Conservation (phyloP, 2,113 vertebrate species). For the Chitala chitala region DNA sequence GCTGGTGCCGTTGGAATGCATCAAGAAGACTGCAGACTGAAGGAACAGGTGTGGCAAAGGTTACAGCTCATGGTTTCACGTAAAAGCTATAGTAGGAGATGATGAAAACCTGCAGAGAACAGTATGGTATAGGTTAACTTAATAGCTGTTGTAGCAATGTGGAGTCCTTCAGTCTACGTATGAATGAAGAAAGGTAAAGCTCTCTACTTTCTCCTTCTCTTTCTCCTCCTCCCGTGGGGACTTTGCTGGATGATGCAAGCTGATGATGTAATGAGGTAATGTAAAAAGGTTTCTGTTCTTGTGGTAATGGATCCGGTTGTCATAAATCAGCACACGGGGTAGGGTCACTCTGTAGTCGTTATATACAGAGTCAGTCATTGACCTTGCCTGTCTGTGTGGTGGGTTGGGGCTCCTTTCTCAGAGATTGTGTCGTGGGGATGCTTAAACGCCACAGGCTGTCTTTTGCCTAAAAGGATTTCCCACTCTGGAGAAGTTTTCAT, state of each 20-base stretch:
- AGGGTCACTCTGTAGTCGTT: not conserved
- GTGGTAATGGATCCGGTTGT: constrained; percentile 49
- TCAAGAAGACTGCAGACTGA: not conserved
- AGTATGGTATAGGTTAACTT: too few species aligned
- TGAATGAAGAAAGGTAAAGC: not conserved
- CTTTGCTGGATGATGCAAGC: constrained; percentile 31
- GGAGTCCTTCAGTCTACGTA: not conserved
- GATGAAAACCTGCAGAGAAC: not conserved
- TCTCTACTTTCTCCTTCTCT: not conserved
- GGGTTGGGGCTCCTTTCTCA: constrained; percentile 2
- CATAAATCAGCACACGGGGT: not conserved
- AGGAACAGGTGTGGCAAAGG: too few species aligned
- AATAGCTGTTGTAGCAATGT: too few species aligned
- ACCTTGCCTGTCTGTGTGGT: not conserved
- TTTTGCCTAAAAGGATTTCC: too few species aligned
- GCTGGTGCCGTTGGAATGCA: not conserved
- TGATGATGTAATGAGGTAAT: constrained; percentile 48
- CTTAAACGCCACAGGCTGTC: not conserved
- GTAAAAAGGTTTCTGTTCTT: constrained; percentile 38
- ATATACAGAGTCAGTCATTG: not conserved
- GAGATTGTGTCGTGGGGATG: not conserved
- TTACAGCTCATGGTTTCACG: not conserved
- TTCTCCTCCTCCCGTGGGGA: constrained; percentile 29
- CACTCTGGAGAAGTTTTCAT: not conserved
- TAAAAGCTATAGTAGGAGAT: not conserved